Conservation (phyloP, 2,113 vertebrate species). For the Tauraco erythrolophus region DNA sequence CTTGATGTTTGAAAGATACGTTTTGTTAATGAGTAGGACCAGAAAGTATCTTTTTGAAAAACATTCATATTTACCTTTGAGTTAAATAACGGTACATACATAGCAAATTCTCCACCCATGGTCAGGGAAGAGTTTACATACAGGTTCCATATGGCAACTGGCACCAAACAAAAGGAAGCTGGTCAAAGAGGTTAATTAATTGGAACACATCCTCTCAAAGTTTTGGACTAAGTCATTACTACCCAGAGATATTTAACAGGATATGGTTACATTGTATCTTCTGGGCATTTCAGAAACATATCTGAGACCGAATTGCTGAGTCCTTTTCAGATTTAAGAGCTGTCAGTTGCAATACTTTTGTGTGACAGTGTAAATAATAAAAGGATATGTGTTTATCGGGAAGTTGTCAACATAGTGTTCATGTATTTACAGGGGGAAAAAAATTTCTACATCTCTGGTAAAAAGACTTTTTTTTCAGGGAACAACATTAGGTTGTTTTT, state of each 20-base stretch:
- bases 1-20: not conserved
- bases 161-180: constrained; percentile 81
- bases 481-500: not conserved
- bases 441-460: not conserved
- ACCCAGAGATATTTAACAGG: constrained; percentile 72
- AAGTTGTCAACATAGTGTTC: not conserved
- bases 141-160: constrained; percentile 87
- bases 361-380: constrained; percentile 18
- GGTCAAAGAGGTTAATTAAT: constrained; percentile 78
- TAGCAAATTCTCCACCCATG: constrained; percentile 4
- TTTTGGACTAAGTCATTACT: constrained; percentile 77
- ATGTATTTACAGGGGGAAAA: not conserved
- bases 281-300: constrained; percentile 73
- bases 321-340: constrained; percentile 33
- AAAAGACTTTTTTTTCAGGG: not conserved
- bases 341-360: constrained; percentile 31
- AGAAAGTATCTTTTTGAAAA: constrained; percentile 15
- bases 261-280: constrained; percentile 69
- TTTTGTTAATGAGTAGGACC: constrained; percentile 43
- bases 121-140: constrained; percentile 84
- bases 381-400: not conserved
- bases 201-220: constrained; percentile 74
- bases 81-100: constrained; percentile 11
- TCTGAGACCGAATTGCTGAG: constrained; percentile 48
- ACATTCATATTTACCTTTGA: constrained; percentile 26